phyloP scores from a whole-genome alignment of 2,888 invertebrate species.

The Meliscaeva auricollis region DNA sequence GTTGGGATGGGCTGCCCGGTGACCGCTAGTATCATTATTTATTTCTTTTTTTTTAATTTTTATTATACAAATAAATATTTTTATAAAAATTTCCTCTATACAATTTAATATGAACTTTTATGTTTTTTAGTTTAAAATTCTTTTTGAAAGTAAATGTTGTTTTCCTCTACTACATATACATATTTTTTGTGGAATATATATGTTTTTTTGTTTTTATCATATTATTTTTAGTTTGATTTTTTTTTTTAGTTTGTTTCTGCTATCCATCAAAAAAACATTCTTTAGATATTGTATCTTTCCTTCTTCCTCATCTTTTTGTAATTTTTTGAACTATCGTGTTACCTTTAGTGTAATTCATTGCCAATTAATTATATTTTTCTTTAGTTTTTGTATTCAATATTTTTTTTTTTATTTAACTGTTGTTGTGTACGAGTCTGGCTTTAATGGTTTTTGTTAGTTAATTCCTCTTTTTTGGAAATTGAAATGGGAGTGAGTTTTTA shows the following conservation, averaged over 20 bases:
- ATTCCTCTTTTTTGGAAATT: constrained; percentile 42
- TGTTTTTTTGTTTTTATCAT: constrained; percentile 58
- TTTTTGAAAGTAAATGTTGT: constrained; percentile 71
- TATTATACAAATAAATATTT: constrained; percentile 81
- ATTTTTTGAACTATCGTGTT: constrained; percentile 60
- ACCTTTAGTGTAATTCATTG: constrained; percentile 65
- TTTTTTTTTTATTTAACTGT: constrained; percentile 50
- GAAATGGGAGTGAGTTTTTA: constrained; percentile 71
- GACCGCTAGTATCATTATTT: constrained; percentile 83
- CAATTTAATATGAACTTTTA: constrained; percentile 66
- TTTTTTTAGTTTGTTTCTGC: constrained; percentile 57
- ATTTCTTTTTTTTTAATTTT: constrained; percentile 71
- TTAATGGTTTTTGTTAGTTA: constrained; percentile 65
- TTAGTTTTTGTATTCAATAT: constrained; percentile 37
- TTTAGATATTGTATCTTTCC: constrained; percentile 68
- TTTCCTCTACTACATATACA: constrained; percentile 63
- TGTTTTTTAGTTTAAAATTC: constrained; percentile 45
- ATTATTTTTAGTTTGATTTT: constrained; percentile 20
- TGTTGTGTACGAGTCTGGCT: constrained; percentile 76
- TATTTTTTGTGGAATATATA: constrained; percentile 72
- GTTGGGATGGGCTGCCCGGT: constrained; percentile 85
- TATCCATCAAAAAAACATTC: constrained; percentile 61
- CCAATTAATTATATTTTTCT: constrained; percentile 57
- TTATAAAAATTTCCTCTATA: constrained; percentile 77
- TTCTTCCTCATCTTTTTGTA: constrained; percentile 69